Base-by-base conservation (phyloP, 2,113 vertebrate genomes). In the Scophthalmus maximus region DNA sequence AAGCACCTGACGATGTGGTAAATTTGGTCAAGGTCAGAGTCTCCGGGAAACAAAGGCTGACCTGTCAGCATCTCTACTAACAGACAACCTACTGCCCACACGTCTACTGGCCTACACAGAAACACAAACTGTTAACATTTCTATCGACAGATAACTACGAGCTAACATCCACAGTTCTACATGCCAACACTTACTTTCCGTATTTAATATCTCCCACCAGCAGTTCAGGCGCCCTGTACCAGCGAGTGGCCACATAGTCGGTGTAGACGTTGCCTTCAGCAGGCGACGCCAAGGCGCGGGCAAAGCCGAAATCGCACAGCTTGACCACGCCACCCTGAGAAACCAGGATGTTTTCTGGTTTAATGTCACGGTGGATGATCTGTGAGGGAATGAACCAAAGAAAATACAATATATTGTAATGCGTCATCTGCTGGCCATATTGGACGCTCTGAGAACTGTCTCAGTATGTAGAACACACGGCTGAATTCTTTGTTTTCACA, bases 271-370 rank as follows among this genome's bases (percentile, higher is more conserved):
- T 94, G 0, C 92, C 94, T n/a, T 95, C 95, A 0, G 93, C 92
- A 0, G 96, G 92, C 2, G 92, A 74, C 0, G 93, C 91, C 75
- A 97, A 34, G 0, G 92, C 93, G 1, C 95, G 93, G 0, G 96
- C 97, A 80, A 98, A 98, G 3, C 97, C 97, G 1, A 98, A 98
- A 77, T 98, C 96, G 18, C 97, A 98, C 0, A 98, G 85, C 56
- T 98, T 98, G n/a, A 98, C 91, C 52, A 97, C 90, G 0, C 95
- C 95, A 0, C 87, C 93, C 65, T 94, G 93, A 44, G 96, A 97
- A n/a, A 98, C 93, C 42, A 98, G 89, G n/a, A 96, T 93, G 84
- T 98, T 98, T 80, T 97, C 97, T 6, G 96, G 97, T 83, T 97
- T 98, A 82, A 98, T 92, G 83, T 98, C 96, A 32, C 96, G 93